Percentiles rank a stretch among this genome's conserved stretches.
Evolutionary conservation across 2,888 invertebrate species (phyloP).

Genomic region (Deilephila elpenor): DNA sequence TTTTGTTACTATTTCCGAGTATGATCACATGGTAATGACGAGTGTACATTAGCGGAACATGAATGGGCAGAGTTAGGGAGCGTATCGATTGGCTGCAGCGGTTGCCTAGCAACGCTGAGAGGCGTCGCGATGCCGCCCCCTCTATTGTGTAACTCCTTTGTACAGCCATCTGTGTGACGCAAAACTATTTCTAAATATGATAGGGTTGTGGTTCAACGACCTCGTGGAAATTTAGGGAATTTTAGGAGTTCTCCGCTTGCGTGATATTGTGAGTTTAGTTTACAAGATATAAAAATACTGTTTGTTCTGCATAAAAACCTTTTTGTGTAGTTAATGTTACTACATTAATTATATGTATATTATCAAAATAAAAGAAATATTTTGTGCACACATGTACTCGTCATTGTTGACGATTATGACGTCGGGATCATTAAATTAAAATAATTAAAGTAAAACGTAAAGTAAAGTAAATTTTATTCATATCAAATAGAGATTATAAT

Average conservation of each 20-base stretch:
- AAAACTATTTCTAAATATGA: constrained; percentile 3
- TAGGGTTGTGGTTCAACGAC: not conserved
- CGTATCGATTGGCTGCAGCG: constrained; percentile 64
- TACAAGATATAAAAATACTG: no score
- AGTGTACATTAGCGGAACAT: constrained; percentile 44
- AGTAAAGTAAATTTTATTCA: no score
- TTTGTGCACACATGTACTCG: no score
- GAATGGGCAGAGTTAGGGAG: constrained; percentile 47
- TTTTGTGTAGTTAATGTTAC: no score
- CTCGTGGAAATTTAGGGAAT: not conserved
- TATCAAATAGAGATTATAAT: no score
- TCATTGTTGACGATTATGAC: no score
- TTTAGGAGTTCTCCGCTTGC: not conserved
- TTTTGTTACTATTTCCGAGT: not conserved
- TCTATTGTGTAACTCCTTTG: constrained; percentile 22
- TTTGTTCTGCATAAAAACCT: no score
- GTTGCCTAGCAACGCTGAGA: constrained; percentile 66
- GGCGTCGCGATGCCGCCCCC: constrained; percentile 55
- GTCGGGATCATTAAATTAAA: no score
- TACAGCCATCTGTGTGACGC: not conserved
- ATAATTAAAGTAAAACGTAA: no score
- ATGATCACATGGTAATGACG: constrained; percentile 10
- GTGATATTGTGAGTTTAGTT: not conserved
- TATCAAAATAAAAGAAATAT: no score
- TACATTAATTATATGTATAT: no score